Base-by-base conservation (phyloP, 2,113 vertebrate species). In the Chionomys nivalis region DNA sequence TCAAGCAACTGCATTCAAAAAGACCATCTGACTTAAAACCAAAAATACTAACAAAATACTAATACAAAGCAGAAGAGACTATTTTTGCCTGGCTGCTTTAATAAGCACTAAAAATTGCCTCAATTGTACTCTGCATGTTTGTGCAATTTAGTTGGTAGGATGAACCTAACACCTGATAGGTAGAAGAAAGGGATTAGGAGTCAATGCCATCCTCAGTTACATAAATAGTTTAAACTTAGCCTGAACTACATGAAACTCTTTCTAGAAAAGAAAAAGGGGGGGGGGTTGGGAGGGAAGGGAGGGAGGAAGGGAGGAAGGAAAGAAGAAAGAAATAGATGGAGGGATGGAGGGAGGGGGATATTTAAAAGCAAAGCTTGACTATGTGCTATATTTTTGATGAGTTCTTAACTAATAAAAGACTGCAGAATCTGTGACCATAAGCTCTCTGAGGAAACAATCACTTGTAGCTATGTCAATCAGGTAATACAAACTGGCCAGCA, bases 31-130 rank as follows among this genome's bases (percentile, higher is more conserved):
- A 8, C 47, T 47, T 94, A 94, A 95, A 63, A 72, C 63, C 75
- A 23, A 96, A 96, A 93, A 94, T 58, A 23, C 44, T 92, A 93
- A 93, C 16, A 96, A 96, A 93, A 94, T 58, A 23, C 44, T 92
- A 93, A 93, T 12, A 23, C 49, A 75, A 24, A 36, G 10, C 24
- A 36, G 17, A 82, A 26, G 52, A 93, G 83, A 93, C 68, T 86
- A 49, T 55, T 90, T 95, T 93, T 79, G 10, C 55, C 55, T 94
- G 70, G 47, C 11, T 87, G 73, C n/a, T 87, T 93, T 75, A 93
- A 33, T 87, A 93, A 89, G 63, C 19, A 42, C 24, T 93, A 70
- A 70, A 63, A 91, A 26, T 79, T 97, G 33, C 79, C 68, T 76
- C 23, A 76, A 0, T 85, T 65, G 5, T 39, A 39, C 76, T 88